phyloP scores from a whole-genome alignment of 2,113 vertebrate genomes.

The Procavia capensis region DNA sequence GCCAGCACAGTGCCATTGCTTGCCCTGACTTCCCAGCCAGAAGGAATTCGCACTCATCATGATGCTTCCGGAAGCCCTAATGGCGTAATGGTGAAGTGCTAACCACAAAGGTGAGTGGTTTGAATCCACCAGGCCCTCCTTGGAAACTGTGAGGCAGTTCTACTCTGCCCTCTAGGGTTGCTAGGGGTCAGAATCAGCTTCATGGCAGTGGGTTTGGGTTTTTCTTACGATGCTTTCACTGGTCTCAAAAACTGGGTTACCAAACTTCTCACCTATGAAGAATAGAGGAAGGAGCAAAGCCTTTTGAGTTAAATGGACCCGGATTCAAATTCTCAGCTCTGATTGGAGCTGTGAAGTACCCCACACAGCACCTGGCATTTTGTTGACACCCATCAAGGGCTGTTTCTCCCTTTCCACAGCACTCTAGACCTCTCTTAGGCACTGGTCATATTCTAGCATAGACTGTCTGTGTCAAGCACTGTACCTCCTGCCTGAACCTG shows the following conservation, averaged over 20 bases:
- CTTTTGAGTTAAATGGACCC: not conserved
- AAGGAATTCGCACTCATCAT: not conserved
- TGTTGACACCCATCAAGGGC: not conserved
- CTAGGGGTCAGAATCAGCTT: too few species aligned
- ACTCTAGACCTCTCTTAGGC: too few species aligned
- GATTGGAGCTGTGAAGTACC: not conserved
- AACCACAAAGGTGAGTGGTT: too few species aligned
- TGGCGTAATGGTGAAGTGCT: too few species aligned
- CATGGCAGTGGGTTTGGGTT: too few species aligned
- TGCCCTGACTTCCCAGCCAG: not conserved
- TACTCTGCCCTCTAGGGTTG: too few species aligned
- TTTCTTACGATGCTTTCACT: not conserved
- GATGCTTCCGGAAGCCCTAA: too few species aligned
- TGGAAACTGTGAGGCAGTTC: too few species aligned
- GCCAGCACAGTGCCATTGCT: not conserved
- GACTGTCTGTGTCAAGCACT: not conserved
- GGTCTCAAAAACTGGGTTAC: not conserved
- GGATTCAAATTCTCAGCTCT: not conserved
- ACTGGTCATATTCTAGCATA: not conserved
- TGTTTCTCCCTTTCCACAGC: too few species aligned
- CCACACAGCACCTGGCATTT: not conserved
- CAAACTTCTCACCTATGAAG: not conserved
- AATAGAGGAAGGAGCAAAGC: not conserved
- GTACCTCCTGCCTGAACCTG: not conserved
- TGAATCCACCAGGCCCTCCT: too few species aligned